Base-by-base conservation (phyloP, 2,888 invertebrate species). In the Drosophila paucipuncta region DNA sequence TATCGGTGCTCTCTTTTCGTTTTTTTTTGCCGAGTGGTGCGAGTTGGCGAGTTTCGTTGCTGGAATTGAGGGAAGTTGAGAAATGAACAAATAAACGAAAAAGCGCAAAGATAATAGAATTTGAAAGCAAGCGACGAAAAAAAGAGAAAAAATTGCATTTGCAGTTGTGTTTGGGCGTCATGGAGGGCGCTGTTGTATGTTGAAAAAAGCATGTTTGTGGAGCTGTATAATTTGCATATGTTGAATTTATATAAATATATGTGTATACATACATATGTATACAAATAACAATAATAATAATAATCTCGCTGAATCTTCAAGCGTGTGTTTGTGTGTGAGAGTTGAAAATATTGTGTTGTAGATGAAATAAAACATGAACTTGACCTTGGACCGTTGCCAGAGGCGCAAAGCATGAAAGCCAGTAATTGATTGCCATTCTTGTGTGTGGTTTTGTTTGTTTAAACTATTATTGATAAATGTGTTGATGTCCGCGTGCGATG, bases 291-390 rank as follows among this genome's bases (percentile, higher is more conserved):
- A 76, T 49, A 58, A 70, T 61, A 70, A 60, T 59, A 68, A 76
- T 47, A 64, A 69, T 62, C 58, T 63, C 22, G 35, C n/a, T 71
- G 35, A 67, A 31, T 39, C 63, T 65, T 63, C 28, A 31, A 73
- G 59, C 37, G 58, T 73, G 41, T 50, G 58, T 62, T 58, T 58
- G 49, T 62, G 60, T 50, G 68, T 53, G 58, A 22, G 69, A 84
- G 54, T 62, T 39, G 43, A 57, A 28, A 57, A 28, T 47, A 31
- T 54, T 69, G 58, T 68, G 72, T 66, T 64, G 41, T 76, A 54
- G 76, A 54, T 61, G 30, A 70, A 79, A 79, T 74, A 69, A 71
- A 81, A 79, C 79, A 81, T 91, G 91, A 91, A 88, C 91, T 88
- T 88, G 91, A 89, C 91, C 91, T 88, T 88, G 81, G 75, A 66